phyloP scores from a whole-genome alignment of 2,113 vertebrate genomes.

The Varanus komodoensis region DNA sequence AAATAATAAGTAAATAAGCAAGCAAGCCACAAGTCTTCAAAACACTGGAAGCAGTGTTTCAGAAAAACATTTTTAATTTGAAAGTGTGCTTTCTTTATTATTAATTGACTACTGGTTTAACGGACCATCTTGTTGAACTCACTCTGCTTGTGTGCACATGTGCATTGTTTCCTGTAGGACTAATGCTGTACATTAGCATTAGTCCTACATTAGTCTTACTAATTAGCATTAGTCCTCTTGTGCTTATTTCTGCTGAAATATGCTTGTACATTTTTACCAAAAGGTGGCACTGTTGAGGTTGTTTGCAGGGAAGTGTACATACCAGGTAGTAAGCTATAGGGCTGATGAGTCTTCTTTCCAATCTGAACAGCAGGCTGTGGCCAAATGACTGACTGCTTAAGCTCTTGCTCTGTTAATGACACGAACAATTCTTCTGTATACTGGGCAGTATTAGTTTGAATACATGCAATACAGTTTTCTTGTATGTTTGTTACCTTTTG shows the following conservation, averaged over 20 bases:
- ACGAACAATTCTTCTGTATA: neutral
- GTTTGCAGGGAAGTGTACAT: neutral
- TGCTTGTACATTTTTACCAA: conserved; percentile 8
- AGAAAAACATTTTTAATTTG: neutral
- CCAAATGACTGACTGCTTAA: neutral
- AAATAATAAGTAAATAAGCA: too few relatives aligned
- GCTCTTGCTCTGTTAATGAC: too few relatives aligned
- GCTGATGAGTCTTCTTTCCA: neutral
- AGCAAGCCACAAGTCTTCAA: neutral
- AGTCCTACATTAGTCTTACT: too few relatives aligned
- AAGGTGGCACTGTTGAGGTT: conserved; percentile 36
- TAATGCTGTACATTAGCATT: neutral
- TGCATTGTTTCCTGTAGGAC: neutral
- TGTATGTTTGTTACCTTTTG: neutral
- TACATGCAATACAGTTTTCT: neutral
- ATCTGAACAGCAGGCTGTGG: neutral
- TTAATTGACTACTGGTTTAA: neutral
- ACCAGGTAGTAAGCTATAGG: neutral
- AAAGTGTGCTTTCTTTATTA: neutral
- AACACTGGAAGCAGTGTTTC: neutral
- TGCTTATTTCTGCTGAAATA: neutral
- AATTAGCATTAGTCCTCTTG: neutral
- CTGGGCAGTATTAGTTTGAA: neutral
- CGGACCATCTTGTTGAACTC: neutral
- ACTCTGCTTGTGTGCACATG: neutral